These are phyloP conservation scores for Minunthozetes semirufus DNA, from an alignment of 2,888 invertebrate genomes.

Conservation along the genomic window DNA sequence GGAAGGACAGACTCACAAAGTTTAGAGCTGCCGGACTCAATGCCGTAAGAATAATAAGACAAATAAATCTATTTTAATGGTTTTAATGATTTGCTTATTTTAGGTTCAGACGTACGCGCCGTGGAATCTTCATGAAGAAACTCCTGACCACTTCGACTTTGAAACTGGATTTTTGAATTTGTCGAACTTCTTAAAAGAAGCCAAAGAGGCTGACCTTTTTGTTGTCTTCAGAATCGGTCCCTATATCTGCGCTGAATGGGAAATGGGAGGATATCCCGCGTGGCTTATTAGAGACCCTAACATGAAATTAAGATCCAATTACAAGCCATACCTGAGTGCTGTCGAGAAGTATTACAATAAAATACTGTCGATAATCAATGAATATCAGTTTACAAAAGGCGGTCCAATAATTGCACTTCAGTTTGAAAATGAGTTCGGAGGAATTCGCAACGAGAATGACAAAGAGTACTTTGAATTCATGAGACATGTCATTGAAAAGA, in stretches of 20 bases:
- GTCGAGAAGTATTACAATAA: slow-evolving; percentile 50
- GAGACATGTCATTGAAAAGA: slow-evolving; percentile 46
- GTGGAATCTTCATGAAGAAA: slow-evolving; percentile 51
- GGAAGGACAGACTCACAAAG: slow-evolving; percentile 54
- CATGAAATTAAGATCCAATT: slow-evolving; percentile 53
- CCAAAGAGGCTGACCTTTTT: slow-evolving; percentile 50
- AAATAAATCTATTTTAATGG: background rate
- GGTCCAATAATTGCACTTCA: slow-evolving; percentile 54
- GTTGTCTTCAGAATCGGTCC: slow-evolving; percentile 55
- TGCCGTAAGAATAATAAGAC: slow-evolving; percentile 46
- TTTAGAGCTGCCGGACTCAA: slow-evolving; percentile 54
- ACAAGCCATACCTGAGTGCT: slow-evolving; percentile 49
- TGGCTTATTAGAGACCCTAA: slow-evolving; percentile 54
- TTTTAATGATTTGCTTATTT: background rate
- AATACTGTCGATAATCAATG: slow-evolving; percentile 49
- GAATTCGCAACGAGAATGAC: slow-evolving; percentile 46
- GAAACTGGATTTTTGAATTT: slow-evolving; percentile 45
- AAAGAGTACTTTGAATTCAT: slow-evolving; percentile 50
- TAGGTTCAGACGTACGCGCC: slow-evolving; percentile 49
- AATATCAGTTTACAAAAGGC: slow-evolving; percentile 51
- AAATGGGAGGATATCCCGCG: slow-evolving; percentile 51
- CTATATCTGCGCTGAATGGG: slow-evolving; percentile 57
- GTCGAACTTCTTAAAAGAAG: slow-evolving; percentile 46
- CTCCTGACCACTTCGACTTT: slow-evolving; percentile 48
- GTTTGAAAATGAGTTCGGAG: slow-evolving; percentile 55